Percentiles rank a stretch among this genome's conserved stretches.
Conservation (phyloP, 64 coral and sea anemone genomes). For the Stichodactyla mertensii region DNA sequence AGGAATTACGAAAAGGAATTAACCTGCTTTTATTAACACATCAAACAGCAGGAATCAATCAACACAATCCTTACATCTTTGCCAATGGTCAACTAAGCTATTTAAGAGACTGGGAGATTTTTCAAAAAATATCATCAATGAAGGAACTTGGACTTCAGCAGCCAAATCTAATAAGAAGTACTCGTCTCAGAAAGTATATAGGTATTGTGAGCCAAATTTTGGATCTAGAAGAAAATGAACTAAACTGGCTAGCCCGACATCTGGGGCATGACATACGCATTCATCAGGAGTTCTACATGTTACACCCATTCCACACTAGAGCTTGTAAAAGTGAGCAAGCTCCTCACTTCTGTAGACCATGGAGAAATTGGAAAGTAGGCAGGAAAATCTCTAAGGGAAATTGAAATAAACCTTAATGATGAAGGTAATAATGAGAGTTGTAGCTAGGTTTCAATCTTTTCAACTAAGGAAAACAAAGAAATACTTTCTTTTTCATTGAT, state of each 20-base stretch:
- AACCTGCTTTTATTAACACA: neutral
- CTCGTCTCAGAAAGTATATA: conserved; percentile 33
- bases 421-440: too few species aligned
- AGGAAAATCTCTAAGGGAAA: conserved; percentile 1
- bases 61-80: conserved; percentile 36
- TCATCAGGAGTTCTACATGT: neutral
- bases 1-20: conserved; percentile 16
- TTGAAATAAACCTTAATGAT: conserved; percentile 18
- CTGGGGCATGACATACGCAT: conserved; percentile 29
- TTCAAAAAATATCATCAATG: neutral
- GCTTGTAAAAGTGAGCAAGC: too few species aligned
- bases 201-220: conserved; percentile 21
- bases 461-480: too few species aligned
- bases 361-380: neutral
- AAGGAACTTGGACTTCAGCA: conserved; percentile 3
- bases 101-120: conserved; percentile 21
- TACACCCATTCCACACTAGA: too few species aligned
- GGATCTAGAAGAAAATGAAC: conserved; percentile 24
- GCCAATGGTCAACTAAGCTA: neutral
- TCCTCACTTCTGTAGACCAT: neutral
- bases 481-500: too few species aligned
- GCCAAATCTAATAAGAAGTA: conserved; percentile 9
- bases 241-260: conserved; percentile 13
- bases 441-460: too few species aligned
- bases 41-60: conserved; percentile 2